Conservation (phyloP, 1,140 invertebrate genomes). For the Cotesia typhae region DNA sequence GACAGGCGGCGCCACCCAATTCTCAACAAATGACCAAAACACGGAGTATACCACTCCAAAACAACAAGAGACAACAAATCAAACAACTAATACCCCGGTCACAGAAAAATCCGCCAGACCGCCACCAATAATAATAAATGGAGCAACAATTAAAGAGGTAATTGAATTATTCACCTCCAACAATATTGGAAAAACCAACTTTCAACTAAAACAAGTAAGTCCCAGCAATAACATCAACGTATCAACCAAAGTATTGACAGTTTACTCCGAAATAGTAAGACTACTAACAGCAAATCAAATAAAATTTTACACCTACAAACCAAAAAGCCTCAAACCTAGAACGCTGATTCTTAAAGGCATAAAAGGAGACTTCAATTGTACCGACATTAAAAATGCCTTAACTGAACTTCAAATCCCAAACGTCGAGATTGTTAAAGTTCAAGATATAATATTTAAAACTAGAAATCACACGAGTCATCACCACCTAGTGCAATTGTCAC, state of each 20-base stretch:
- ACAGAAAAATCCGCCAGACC: background rate
- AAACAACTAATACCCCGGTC: too few species aligned
- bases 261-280: background rate
- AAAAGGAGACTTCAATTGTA: background rate
- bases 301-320: background rate
- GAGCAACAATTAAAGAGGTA: background rate
- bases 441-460: background rate
- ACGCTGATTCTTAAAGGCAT: constrained; percentile 3
- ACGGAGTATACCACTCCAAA: too few species aligned
- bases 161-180: background rate
- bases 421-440: background rate
- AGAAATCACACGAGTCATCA: background rate
- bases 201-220: background rate
- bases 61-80: too few species aligned
- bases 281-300: background rate
- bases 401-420: background rate
- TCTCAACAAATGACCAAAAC: too few species aligned
- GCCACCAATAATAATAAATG: background rate
- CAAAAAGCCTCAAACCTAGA: constrained; percentile 1
- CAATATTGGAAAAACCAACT: background rate
- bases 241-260: background rate
- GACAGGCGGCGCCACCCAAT: too few species aligned
- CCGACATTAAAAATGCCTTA: background rate
- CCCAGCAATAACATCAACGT: background rate
- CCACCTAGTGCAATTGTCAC: constrained; percentile 5